Evolutionary conservation across 2,113 vertebrate species (phyloP), one percentile per base, ranked within the genome.

Genomic region (Callocephalon fimbriatum): DNA sequence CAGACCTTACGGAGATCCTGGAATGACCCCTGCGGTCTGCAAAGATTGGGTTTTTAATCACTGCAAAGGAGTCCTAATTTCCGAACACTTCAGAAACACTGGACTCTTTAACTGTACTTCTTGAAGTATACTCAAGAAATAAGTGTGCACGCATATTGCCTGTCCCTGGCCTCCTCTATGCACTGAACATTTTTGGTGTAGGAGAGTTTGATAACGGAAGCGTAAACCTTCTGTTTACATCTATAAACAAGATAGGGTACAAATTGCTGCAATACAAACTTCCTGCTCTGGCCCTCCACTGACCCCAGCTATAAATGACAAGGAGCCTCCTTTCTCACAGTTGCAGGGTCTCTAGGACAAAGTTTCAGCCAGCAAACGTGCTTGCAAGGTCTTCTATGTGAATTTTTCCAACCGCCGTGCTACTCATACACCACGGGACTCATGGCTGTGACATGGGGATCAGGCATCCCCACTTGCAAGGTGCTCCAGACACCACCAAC

Each of bases 181-280:
- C 45, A 29, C 29, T 82, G 80, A 76, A 75, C 6, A 4, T 81
- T 97, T 96, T 74, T 84, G 66, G 38, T 82, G 88, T 38, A 68
- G 86, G 22, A 75, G 32, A 93, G 58, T 62, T 77, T 88, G 86
- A 48, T 47, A 93, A 81, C n/a, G 44, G 94, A 96, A 96, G 84
- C 2, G 6, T 82, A 97, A 97, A 82, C 92, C 76, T 96, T 96
- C 79, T 97, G 95, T 96, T 97, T 97, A 96, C 90, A 94, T 95
- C 76, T 89, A 87, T 82, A 96, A 96, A 92, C 88, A 94, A 95
- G 95, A 96, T 97, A 97, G 96, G 95, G 93, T 96, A 96, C 90
- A 94, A 97, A 97, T 66, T 95, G 90, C 90, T 95, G 93, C 96
- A 96, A 89, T 92, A 79, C 93, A 96, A 96, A 96, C 95, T 97